Base-by-base conservation (phyloP, 2,888 invertebrate genomes). In the Amitus sp. region DNA sequence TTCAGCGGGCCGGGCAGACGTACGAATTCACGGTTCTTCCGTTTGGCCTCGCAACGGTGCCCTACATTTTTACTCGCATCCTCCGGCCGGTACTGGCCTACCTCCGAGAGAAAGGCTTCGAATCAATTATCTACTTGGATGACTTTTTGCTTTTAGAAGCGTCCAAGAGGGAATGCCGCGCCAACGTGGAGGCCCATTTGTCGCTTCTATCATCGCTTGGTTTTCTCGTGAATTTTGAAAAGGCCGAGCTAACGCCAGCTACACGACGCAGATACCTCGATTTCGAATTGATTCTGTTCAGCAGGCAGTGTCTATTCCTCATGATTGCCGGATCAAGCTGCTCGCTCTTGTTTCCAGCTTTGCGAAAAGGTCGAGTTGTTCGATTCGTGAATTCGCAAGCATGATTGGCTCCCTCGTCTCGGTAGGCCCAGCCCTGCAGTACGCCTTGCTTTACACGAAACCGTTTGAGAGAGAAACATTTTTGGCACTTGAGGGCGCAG, bases 61-160 rank as follows among this genome's bases (percentile, higher is more conserved):
- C 53, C 12, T 47, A 40, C 30, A 47, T 54, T 28, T 54, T 47
- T 13, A 40, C 53, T 2, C 43, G 43, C 18, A 49, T 56, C 7
- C 13, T 56, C 1, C 49, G 49, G 9, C 49, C 56, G 2, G 27
- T 60, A 17, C 39, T 34, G 1, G 9, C 17, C 2, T 9, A 2
- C 5, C 40, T 46, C 5, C 12, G 40, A 1, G 23, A 34, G 9
- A 15, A 17, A 34, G n/a, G 23, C 28, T 37, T 33, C 28, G 28
- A 53, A 40, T 60, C 49, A 1, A 46, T 48, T 0, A 33, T 61
- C 0, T 60, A 49, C 28, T 20, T 53, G 2, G 53, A 53, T 13
- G 53, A 53, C 27, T 53, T 53, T 27, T 17, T 53, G 12, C 10
- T 53, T 13, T 13, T 53, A 12, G 9, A 18, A 18, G 10, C 39